Percentiles rank a stretch among this genome's conserved stretches.
These are phyloP conservation scores for Cryptotis parvus DNA, from an alignment of 2,113 vertebrate species.

Conservation along the genomic window DNA sequence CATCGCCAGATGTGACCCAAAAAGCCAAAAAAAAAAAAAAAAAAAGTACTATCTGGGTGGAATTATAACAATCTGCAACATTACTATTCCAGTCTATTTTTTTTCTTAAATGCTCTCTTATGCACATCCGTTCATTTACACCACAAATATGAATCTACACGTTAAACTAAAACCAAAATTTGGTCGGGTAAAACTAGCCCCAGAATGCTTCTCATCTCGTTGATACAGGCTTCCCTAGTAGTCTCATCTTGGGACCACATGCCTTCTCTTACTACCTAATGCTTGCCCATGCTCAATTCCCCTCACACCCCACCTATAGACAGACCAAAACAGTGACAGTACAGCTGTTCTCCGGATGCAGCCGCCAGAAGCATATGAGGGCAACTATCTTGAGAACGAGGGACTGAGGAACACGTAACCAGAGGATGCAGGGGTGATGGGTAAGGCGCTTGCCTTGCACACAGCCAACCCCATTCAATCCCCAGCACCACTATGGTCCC, in stretches of 20 bases:
- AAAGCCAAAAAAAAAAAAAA: no score
- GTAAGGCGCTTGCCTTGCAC: no score
- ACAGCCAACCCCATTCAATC: no score
- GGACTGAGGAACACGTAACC: accelerated
- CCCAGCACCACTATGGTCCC: no score
- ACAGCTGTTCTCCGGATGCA: accelerated
- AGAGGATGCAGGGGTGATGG: neutral
- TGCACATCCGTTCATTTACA: neutral
- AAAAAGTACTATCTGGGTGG: neutral
- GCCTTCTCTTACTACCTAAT: neutral
- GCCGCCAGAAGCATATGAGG: accelerated
- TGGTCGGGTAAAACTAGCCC: neutral
- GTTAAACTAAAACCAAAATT: no score
- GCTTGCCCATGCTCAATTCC: neutral
- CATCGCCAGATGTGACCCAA: no score
- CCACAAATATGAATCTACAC: neutral
- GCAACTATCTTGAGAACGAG: neutral
- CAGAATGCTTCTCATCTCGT: neutral
- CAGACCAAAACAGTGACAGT: neutral
- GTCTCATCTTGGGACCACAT: neutral
- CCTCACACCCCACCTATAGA: neutral
- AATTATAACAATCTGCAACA: neutral
- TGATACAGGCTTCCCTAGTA: neutral
- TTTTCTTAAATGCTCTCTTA: neutral
- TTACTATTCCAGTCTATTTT: neutral